These are phyloP conservation scores for Phaethornis superciliosus DNA, from an alignment of 2,113 vertebrate species.

Conservation along the genomic window DNA sequence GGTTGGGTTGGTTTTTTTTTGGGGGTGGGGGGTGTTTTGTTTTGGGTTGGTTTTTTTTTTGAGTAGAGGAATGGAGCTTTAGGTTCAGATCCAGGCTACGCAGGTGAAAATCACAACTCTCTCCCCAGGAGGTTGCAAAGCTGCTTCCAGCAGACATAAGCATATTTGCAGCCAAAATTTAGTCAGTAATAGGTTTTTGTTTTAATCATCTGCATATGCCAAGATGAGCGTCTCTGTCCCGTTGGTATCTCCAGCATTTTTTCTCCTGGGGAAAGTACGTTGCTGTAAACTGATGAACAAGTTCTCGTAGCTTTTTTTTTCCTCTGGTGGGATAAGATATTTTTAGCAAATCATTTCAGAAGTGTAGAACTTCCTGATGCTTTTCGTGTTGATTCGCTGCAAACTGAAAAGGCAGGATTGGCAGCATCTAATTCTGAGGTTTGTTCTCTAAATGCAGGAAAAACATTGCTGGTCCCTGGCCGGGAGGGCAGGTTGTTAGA, in stretches of 20 bases:
- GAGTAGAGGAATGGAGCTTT: neutral
- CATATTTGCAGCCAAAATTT: neutral
- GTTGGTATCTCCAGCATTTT: neutral
- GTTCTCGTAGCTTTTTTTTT: neutral
- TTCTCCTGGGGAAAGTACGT: neutral
- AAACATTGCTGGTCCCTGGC: neutral
- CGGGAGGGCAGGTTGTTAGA: neutral
- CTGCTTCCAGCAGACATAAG: neutral
- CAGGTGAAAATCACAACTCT: neutral
- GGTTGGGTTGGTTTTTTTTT: neutral
- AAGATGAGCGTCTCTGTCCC: neutral
- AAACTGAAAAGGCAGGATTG: neutral
- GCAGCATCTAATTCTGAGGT: neutral
- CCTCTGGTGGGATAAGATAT: neutral
- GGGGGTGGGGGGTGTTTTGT: too few species aligned
- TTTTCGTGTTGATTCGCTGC: neutral
- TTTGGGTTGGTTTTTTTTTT: neutral
- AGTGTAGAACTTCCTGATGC: neutral
- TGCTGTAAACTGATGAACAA: neutral
- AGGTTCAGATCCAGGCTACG: neutral
- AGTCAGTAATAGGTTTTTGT: neutral
- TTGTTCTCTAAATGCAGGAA: accelerated
- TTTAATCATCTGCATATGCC: neutral
- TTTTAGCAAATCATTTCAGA: slow-evolving; percentile 20
- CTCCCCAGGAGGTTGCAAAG: neutral